Evolutionary conservation across 2,888 invertebrate species (phyloP).

Genomic region (Ectobius pallidus): DNA sequence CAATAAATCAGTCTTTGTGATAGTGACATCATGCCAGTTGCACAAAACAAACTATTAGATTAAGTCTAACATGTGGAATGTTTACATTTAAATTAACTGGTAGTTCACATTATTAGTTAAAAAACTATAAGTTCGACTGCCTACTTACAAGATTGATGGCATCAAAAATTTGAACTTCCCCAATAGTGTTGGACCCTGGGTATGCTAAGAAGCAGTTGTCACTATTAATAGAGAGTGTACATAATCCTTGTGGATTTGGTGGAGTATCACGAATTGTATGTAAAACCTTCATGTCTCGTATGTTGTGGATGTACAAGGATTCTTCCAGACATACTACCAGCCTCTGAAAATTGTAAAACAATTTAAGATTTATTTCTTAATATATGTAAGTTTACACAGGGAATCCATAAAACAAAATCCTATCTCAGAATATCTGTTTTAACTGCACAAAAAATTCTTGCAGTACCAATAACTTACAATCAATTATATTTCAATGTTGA

Average conservation of each 20-base stretch:
- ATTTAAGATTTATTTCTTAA: no score
- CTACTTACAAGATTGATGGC: slow-evolving; percentile 81
- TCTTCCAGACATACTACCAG: slow-evolving; percentile 97
- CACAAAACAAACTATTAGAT: not conserved
- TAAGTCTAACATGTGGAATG: no score
- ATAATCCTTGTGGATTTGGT: slow-evolving; percentile 90
- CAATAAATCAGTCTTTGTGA: slow-evolving; percentile 51
- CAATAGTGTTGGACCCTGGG: slow-evolving; percentile 91
- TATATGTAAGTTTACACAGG: no score
- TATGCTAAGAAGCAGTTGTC: slow-evolving; percentile 96
- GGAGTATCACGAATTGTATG: slow-evolving; percentile 99
- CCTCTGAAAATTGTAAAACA: slow-evolving; percentile 62
- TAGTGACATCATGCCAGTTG: no score
- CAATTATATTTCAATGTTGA: no score
- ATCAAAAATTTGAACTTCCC: slow-evolving; percentile 96
- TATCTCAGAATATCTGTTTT: no score
- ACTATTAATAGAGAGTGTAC: slow-evolving; percentile 86
- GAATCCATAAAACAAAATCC: no score
- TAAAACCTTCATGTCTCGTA: slow-evolving; percentile 96
- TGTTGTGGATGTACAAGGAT: slow-evolving; percentile 97
- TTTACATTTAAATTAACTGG: no score
- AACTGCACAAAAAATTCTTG: no score
- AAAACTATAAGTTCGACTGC: no score
- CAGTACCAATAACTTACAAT: no score
- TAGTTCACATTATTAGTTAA: no score